A percentile compares a stretch with the other conserved stretches of the same genome.
Evolutionary conservation across 2,113 vertebrate genomes (phyloP).

Genomic region (Neofelis nebulosa): DNA sequence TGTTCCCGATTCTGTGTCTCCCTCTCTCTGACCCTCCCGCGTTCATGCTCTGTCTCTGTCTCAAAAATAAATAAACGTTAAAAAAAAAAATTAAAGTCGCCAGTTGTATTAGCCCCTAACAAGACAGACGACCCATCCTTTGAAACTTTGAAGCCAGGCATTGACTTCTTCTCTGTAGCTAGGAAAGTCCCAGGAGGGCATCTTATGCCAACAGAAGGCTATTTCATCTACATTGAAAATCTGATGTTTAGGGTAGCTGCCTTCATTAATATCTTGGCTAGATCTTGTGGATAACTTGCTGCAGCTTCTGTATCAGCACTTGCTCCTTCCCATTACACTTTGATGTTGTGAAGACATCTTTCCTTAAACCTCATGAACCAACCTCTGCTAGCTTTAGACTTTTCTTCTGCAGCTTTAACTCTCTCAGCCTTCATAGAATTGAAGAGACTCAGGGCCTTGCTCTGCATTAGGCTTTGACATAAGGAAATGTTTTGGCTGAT

Average conservation of each 20-base stretch:
- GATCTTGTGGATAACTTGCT: neutral
- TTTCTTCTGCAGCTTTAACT: neutral
- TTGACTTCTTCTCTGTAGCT: neutral
- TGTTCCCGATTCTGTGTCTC: too few species aligned
- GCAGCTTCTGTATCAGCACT: neutral
- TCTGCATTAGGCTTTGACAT: neutral
- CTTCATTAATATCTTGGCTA: neutral
- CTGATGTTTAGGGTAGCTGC: neutral
- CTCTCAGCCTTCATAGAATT: neutral
- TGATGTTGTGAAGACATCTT: neutral
- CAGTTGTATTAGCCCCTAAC: neutral
- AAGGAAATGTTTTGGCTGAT: neutral
- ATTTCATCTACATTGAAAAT: neutral
- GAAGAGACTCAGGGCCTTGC: neutral
- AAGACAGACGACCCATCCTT: too few species aligned
- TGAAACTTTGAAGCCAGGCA: too few species aligned
- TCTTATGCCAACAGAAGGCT: neutral
- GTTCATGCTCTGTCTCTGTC: too few species aligned
- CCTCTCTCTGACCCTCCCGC: too few species aligned
- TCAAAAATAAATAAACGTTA: too few species aligned
- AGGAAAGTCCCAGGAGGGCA: neutral
- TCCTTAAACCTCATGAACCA: neutral
- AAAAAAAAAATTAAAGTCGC: neutral
- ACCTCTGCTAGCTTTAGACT: neutral
- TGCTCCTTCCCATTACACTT: neutral